Evolutionary conservation across 2,797 vertebrate species (phyloP), one percentile per base, ranked within the genome.

Genomic region (Tapirus indicus): DNA sequence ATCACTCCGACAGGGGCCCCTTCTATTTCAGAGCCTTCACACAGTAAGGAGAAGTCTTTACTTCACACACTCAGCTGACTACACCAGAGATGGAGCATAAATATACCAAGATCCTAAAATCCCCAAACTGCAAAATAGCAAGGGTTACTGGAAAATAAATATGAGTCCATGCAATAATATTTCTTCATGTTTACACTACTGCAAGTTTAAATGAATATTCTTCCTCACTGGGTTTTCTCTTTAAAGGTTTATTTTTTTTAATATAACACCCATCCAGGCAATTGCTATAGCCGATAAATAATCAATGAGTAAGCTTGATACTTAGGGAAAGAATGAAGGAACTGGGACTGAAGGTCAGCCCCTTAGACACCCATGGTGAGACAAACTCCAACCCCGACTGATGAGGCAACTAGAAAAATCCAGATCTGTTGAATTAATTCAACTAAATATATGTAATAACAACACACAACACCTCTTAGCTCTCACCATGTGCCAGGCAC

Each of bases 301-400:
- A 93, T 87, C 68, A n/a, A 29, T 64, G 16, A 88, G 68, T 85
- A 47, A 77, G n/a, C 47, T n/a, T 82, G 58, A 69, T 32, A 58
- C 32, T 71, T 32, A 10, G n/a, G 27, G 32, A 20, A 29, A 83
- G 60, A 97, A 92, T 8, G 21, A 90, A 95, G 41, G 58, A 90
- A 83, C 4, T 5, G 6, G 32, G 8, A 44, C 12, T 7, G 16
- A 69, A 58, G 54, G 29, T 44, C 35, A 47, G 11, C 12, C 84
- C 78, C 54, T 68, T 86, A 82, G 68, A 60, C 35, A 52, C 54
- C 25, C 89, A 8, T 1, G 38, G 35, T 27, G 47, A 89, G 35
- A 92, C 6, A 18, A 87, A 94, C 92, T 0, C 16, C 80, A 96
- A 54, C 54, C 18, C 10, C 1, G 3, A 74, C 13, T 27, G 64